Conservation (phyloP, 2,113 vertebrate genomes). For the Menidia beryllina region DNA sequence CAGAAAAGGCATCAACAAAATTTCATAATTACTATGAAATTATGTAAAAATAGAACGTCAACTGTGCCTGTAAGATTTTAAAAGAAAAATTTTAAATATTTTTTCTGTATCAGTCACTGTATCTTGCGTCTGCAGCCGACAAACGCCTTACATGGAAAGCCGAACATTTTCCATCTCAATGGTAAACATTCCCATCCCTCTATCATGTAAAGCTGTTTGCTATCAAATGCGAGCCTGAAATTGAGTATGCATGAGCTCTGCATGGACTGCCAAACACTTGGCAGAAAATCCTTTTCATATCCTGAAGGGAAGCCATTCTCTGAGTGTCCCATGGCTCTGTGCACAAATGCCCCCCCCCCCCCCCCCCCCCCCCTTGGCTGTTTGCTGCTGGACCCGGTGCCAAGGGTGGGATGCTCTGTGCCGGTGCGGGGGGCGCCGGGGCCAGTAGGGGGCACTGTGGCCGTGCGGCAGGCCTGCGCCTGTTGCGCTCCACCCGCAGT, state of each 20-base stretch:
- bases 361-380: conserved; percentile 55
- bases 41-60: too few relatives aligned
- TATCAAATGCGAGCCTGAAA: conserved; percentile 70
- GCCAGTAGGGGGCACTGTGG: conserved; percentile 79
- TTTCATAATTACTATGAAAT: too few relatives aligned
- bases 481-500: conserved; percentile 70
- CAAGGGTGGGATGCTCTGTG: conserved; percentile 40
- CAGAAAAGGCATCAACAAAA: conserved; percentile 2
- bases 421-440: background rate
- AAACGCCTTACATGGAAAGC: conserved; percentile 58
- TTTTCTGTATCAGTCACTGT: background rate
- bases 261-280: conserved; percentile 69
- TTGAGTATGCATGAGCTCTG: conserved; percentile 71
- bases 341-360: conserved; percentile 60
- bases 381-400: conserved; percentile 53
- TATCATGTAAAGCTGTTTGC: conserved; percentile 76
- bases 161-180: conserved; percentile 68
- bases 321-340: conserved; percentile 58
- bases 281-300: conserved; percentile 68
- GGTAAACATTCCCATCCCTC: conserved; percentile 63
- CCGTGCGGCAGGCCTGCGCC: conserved; percentile 61
- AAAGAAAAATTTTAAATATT: background rate
- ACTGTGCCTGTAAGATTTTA: background rate
- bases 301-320: conserved; percentile 63
- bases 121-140: conserved; percentile 26